A percentile compares a stretch with the other conserved stretches of the same genome.
Evolutionary conservation across 1,140 invertebrate species (phyloP).

Genomic region (Rhagoletis pomonella): DNA sequence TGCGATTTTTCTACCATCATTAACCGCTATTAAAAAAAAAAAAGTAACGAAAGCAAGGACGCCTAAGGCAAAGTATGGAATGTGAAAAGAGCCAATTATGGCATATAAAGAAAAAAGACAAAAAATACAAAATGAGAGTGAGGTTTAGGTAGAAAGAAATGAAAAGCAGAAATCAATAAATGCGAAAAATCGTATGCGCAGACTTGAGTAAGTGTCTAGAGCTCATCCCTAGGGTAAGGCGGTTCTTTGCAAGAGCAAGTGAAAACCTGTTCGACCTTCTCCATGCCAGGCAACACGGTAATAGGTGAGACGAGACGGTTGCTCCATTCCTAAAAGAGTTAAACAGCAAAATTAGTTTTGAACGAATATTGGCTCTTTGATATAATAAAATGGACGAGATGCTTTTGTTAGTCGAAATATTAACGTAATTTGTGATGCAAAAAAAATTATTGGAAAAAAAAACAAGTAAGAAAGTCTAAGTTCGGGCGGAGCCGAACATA

Average conservation of each 20-base stretch:
- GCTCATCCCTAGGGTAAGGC: conserved; percentile 60
- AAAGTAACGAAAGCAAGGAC: neutral
- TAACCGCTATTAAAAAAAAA: neutral
- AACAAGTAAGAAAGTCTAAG: conserved; percentile 29
- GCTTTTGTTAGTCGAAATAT: too few species aligned
- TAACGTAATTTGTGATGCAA: too few species aligned
- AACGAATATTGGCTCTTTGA: too few species aligned
- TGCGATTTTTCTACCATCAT: too few species aligned
- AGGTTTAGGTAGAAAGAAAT: neutral
- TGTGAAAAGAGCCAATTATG: too few species aligned
- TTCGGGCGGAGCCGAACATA: too few species aligned
- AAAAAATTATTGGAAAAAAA: neutral
- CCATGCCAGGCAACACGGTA: conserved; percentile 82
- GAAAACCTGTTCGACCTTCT: conserved; percentile 78
- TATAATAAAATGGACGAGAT: too few species aligned
- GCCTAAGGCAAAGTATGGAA: neutral
- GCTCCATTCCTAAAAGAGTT: conserved; percentile 80
- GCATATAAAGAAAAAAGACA: neutral
- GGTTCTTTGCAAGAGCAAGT: conserved; percentile 75
- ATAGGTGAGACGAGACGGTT: conserved; percentile 79
- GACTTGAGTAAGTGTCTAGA: conserved; percentile 56
- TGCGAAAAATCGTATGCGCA: neutral
- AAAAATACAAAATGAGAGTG: neutral
- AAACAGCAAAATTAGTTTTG: conserved; percentile 15
- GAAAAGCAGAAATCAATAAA: neutral